Evolutionary conservation across 2,888 invertebrate species (phyloP), one percentile per base, ranked within the genome.

Genomic region (Drosophila quinaria): DNA sequence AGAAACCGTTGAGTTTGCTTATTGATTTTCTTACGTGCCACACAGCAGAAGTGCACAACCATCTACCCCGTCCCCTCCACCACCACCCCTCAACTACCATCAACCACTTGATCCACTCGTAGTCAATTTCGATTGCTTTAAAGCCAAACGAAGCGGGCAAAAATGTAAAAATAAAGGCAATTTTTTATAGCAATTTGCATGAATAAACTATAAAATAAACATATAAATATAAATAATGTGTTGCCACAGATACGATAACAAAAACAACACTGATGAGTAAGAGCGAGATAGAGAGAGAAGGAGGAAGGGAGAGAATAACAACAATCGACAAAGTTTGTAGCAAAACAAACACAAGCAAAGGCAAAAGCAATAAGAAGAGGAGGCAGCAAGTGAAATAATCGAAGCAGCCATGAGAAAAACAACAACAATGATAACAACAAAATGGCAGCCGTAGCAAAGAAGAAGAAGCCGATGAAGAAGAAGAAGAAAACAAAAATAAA

Each of bases 161-260:
- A 81, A 87, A 87, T 85, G 78, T 85, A 77, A 81, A 88, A 87
- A 86, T 87, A 85, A 89, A 89, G 77, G 77, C 89, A 87, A 87
- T 89, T 87, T 87, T 80, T 88, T 87, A 81, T 88, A 79, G 82
- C 87, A 90, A 91, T 91, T 91, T 91, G 88, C 91, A 91, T 91
- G 83, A 90, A 90, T 87, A 89, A 91, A 91, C 91, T 90, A 91
- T 91, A 91, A 91, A 90, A 89, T 89, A 87, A 91, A 89, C 77
- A 81, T 80, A 89, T 85, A 90, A 87, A 89, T 86, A 90, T 89
- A 90, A 90, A 90, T 90, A 89, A 90, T 82, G 78, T 89, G 83
- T 90, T 87, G 87, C 87, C 80, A 82, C 81, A 84, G 82, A 70
- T 78, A 79, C 78, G 70, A 49, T 56, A 64, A 44, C 37, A 56